A percentile compares a stretch with the other conserved stretches of the same genome.
phyloP scores from a whole-genome alignment of 2,797 vertebrate species.

The Oryzias dopingdopingensis region DNA sequence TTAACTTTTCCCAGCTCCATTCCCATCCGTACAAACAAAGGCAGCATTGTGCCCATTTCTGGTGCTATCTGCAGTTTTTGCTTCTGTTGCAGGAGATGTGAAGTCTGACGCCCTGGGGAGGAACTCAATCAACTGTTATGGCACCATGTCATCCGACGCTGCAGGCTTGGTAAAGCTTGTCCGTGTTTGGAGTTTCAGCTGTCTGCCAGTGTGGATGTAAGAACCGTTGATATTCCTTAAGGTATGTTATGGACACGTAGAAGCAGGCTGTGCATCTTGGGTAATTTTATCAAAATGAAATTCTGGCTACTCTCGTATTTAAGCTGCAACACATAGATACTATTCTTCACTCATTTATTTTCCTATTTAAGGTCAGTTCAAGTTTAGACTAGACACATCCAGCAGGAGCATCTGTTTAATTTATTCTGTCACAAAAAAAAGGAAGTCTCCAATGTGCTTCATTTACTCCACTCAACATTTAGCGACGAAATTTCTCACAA shows the following conservation, averaged over 20 bases:
- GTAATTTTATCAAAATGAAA: too few relatives aligned
- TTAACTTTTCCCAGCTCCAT: neutral
- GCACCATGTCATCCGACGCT: constrained; percentile 40
- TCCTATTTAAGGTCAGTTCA: neutral
- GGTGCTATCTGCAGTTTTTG: constrained; percentile 16
- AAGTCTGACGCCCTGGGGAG: constrained; percentile 31
- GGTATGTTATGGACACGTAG: constrained; percentile 40
- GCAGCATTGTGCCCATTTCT: neutral
- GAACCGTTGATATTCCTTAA: constrained; percentile 37
- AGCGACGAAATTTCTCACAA: constrained; percentile 31
- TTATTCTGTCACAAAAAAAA: constrained; percentile 30
- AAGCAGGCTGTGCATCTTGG: constrained; percentile 16
- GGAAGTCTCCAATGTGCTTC: constrained; percentile 26
- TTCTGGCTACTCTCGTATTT: too few relatives aligned
- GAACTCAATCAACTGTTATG: constrained; percentile 23
- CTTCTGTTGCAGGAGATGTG: constrained; percentile 25
- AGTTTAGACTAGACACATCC: constrained; percentile 51
- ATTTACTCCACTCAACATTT: constrained; percentile 5
- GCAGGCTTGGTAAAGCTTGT: constrained; percentile 31
- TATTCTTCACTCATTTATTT: too few relatives aligned
- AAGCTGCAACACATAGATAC: too few relatives aligned
- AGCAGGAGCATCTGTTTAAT: constrained; percentile 41
- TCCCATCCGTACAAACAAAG: neutral
- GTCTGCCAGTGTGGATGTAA: constrained; percentile 31
- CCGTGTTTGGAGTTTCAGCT: constrained; percentile 28